Conservation (phyloP, 2,113 vertebrate species). For the Elachura formosa region DNA sequence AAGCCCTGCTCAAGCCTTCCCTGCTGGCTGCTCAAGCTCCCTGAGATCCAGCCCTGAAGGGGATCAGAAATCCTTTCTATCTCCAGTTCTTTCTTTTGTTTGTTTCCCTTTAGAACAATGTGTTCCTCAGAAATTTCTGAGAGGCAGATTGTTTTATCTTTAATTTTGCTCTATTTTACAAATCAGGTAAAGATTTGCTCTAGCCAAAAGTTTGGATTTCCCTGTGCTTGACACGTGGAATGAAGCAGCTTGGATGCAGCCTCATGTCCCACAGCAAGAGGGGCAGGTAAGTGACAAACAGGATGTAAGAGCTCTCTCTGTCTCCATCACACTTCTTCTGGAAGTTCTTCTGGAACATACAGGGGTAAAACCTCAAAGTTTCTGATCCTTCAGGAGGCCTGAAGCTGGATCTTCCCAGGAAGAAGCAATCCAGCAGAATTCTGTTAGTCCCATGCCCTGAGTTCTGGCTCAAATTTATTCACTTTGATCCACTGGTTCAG, state of each 20-base stretch:
- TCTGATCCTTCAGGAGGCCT: background rate
- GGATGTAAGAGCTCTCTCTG: background rate
- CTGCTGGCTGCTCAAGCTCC: background rate
- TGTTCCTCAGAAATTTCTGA: background rate
- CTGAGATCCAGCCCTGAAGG: background rate
- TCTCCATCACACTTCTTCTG: background rate
- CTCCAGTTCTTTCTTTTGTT: background rate
- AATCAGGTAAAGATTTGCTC: background rate
- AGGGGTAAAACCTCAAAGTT: background rate
- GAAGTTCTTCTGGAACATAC: rapidly evolving
- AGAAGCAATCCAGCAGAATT: background rate
- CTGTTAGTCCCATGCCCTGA: background rate
- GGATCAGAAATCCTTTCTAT: background rate
- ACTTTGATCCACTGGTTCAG: background rate
- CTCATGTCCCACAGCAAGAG: background rate
- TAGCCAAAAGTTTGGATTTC: background rate
- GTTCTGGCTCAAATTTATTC: background rate
- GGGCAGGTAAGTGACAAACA: background rate
- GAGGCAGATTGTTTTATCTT: background rate
- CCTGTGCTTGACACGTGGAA: background rate
- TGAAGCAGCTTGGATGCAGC: background rate
- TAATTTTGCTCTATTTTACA: background rate
- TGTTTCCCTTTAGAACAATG: background rate
- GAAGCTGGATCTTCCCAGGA: background rate
- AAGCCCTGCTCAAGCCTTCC: background rate